Base-by-base conservation (phyloP, 2,888 invertebrate species). In the Gandaritis pyraliata region DNA sequence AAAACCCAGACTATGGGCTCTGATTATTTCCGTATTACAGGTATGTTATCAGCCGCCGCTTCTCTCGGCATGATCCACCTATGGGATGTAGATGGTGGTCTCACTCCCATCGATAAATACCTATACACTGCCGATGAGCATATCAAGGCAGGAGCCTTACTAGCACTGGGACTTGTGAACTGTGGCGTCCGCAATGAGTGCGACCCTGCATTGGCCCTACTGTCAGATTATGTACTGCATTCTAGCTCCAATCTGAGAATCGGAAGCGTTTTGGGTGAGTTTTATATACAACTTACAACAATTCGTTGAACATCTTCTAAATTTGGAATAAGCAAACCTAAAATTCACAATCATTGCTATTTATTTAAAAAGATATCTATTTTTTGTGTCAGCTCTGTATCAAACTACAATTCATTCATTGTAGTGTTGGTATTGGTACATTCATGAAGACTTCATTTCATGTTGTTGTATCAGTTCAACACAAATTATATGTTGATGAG, bases 1-100 rank as follows among this genome's bases (percentile, higher is more conserved):
- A n/a, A n/a, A n/a, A n/a, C n/a, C n/a, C n/a, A n/a, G n/a, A n/a
- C n/a, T n/a, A n/a, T n/a, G n/a, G n/a, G n/a, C n/a, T n/a, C 2
- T 43, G 33, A 38, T 50, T 3, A 29, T 53, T 33, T 46, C 45
- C 11, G 51, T 39, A 4, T 63, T 64, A 0, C 70, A 93, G 93
- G 98, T 51, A 99, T 99, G 98, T 86, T 99, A 61, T 98, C 98
- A 78, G 98, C 99, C 0, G 98, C 99, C 0, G 99, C 99, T 0
- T 98, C 99, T 0, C 93, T 99, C 33, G 99, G 99, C 33, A 94
- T 99, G 76, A 96, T 99, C 61, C 94, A 98, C 70, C 90, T 99
- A 41, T 99, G 99, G 99, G 99, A 99, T 85, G 98, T 99, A 1
- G 99, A 99, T 85, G 98, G 98, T 38, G 99, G 99, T 47, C 93